Conservation (phyloP, 2,797 vertebrate species). For the Acanthurus lineatus region DNA sequence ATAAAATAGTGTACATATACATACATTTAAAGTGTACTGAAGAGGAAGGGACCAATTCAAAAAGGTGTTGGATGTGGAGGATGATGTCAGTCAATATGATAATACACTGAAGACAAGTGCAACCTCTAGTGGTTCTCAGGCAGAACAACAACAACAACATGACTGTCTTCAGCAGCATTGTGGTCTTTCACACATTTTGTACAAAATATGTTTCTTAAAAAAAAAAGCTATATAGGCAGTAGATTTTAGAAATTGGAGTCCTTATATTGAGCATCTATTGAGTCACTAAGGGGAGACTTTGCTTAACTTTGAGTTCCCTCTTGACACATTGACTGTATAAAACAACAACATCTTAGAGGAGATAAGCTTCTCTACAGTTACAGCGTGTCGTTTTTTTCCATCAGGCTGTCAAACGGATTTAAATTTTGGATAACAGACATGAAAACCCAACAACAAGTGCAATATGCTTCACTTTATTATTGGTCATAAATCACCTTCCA, state of each 20-base stretch:
- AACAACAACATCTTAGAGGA: neutral
- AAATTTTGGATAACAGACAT: neutral
- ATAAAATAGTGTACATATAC: no score
- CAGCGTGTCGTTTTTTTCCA: neutral
- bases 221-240: no score
- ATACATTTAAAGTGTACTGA: neutral
- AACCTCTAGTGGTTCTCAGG: conserved; percentile 22
- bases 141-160: conserved; percentile 8
- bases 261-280: neutral
- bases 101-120: neutral
- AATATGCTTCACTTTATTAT: conserved; percentile 32
- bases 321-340: no score
- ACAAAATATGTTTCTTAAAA: neutral
- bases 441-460: neutral
- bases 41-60: neutral
- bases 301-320: neutral
- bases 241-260: no score
- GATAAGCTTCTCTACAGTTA: no score
- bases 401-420: neutral
- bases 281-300: neutral
- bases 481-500: neutral
- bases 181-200: neutral
- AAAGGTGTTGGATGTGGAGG: no score
- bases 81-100: neutral
- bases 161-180: neutral